Base-by-base conservation (phyloP, 2,797 vertebrate species). In the Sphenodon punctatus region DNA sequence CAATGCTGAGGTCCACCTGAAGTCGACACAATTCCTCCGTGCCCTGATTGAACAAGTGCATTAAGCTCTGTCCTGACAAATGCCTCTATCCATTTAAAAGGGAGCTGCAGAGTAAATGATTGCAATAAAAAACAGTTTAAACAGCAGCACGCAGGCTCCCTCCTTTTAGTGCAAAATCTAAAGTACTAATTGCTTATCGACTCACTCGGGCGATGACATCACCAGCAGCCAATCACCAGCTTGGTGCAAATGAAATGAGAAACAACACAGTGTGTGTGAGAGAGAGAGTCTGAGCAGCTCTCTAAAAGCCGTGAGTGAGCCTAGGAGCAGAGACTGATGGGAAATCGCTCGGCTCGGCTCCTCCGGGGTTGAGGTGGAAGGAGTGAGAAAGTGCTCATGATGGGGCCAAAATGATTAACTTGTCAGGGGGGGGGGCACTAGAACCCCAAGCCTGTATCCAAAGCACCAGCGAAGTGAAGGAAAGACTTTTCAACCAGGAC, bases 131-230 rank as follows among this genome's bases (percentile, higher is more conserved):
- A 88, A 77, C 75, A 90, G 88, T 88, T 93, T 92, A 93, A 90
- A 89, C 86, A 90, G 92, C 93, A 87, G 84, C 85, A 84, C 66
- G 77, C 64, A 49, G 87, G 82, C 79, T 87, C 85, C 77, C 87
- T 81, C 80, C 90, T 94, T 90, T 94, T 93, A 95, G 88, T 90
- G 93, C 95, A 95, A 96, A 95, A 94, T 38, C 60, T 82, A 66
- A 67, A 91, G 86, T 87, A 93, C 93, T 95, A 94, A 96, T 95
- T 95, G 95, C 95, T 94, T 96, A 95, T 95, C 92, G 84, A 86
- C 78, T 69, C 66, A 53, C 49, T 43, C 75, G 61, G 48, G 61
- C 42, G 27, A 66, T 88, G 86, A 88, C 82, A 85, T 88, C 86
- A 88, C 34, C 49, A 36, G 23, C 67, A 82, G 82, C 86, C 86